Evolutionary conservation across 2,888 invertebrate genomes (phyloP).

Genomic region (Epinotia brunnichana): DNA sequence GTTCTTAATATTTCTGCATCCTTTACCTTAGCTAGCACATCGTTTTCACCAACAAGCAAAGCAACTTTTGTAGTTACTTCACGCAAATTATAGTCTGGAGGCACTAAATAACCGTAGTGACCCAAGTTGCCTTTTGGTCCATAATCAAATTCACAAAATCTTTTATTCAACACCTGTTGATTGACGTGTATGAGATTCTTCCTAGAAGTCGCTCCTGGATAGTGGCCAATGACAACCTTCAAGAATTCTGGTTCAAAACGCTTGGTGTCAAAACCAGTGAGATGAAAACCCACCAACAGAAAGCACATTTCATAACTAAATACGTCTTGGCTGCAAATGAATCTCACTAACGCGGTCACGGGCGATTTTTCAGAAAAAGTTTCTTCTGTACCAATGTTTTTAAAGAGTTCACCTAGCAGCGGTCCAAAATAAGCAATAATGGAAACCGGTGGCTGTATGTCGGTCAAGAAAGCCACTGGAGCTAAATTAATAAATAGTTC

Average conservation of each 20-base stretch:
- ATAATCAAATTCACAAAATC: constrained; percentile 61
- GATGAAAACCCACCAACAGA: constrained; percentile 1
- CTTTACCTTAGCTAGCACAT: constrained; percentile 71
- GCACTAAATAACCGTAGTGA: constrained; percentile 50
- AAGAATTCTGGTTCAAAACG: constrained; percentile 56
- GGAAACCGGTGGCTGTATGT: constrained; percentile 45
- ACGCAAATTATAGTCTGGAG: constrained; percentile 59
- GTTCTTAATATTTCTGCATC: constrained; percentile 51
- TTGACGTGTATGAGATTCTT: constrained; percentile 59
- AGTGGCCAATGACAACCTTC: constrained; percentile 51
- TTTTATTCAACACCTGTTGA: constrained; percentile 52
- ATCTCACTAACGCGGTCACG: constrained; percentile 37
- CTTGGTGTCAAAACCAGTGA: constrained; percentile 43
- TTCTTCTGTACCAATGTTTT: constrained; percentile 39
- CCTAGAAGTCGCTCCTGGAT: constrained; percentile 58
- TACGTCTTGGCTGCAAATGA: constrained; percentile 28
- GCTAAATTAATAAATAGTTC: constrained; percentile 40
- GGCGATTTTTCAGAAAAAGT: constrained; percentile 42
- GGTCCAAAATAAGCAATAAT: constrained; percentile 11
- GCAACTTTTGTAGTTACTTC: constrained; percentile 55
- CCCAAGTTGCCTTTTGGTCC: constrained; percentile 53
- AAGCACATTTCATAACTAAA: constrained; percentile 37
- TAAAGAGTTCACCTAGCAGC: constrained; percentile 29
- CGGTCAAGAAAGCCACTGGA: constrained; percentile 46
- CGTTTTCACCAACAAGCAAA: constrained; percentile 78